These are phyloP conservation scores for Drosophila chauvacae DNA, from an alignment of 1,140 invertebrate genomes.

Conservation along the genomic window DNA sequence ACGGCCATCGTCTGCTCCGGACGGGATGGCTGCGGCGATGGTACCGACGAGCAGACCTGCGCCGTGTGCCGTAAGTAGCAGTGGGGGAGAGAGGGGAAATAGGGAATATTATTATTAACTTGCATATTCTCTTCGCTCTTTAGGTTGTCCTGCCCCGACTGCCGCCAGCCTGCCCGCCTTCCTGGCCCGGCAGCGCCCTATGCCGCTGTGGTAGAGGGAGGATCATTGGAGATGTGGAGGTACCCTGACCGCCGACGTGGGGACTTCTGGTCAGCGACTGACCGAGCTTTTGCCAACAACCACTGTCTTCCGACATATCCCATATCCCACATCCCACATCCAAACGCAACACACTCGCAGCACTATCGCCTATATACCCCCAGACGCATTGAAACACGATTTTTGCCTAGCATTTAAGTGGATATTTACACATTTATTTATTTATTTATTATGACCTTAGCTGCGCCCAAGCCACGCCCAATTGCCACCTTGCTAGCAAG, in stretches of 20 bases:
- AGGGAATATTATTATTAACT: not conserved
- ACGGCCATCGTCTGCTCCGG: constrained; percentile 94
- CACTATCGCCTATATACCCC: constrained; percentile 39
- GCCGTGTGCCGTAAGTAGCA: constrained; percentile 92
- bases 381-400: constrained; percentile 37
- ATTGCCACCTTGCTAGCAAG: constrained; percentile 84
- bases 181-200: constrained; percentile 73
- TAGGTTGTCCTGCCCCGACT: constrained; percentile 86
- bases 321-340: not conserved
- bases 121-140: not conserved
- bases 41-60: constrained; percentile 93
- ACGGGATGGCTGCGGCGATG: constrained; percentile 94
- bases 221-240: not conserved
- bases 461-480: constrained; percentile 65
- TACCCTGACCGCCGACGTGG: not conserved
- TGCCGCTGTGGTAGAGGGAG: constrained; percentile 75
- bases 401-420: constrained; percentile 76
- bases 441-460: constrained; percentile 75
- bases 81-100: no score
- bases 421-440: constrained; percentile 76
- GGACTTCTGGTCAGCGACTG: constrained; percentile 15
- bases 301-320: constrained; percentile 34
- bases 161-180: constrained; percentile 60
- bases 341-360: constrained; percentile 15
- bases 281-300: constrained; percentile 37